Evolutionary conservation across 2,888 invertebrate species (phyloP), one percentile per base, ranked within the genome.

Genomic region (Tenthredo notha): DNA sequence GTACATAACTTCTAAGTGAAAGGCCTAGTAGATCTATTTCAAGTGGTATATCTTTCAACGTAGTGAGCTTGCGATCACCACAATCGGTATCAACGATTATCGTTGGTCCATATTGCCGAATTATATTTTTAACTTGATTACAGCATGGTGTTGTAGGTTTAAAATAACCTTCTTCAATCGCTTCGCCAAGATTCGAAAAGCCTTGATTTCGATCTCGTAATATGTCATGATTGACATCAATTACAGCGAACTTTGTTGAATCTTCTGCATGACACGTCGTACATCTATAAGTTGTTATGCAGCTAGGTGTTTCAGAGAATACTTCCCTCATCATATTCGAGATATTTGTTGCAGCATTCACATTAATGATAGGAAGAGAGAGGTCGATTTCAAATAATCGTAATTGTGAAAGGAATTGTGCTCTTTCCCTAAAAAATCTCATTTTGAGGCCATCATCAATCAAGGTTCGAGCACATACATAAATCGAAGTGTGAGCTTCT

Each of bases 261-360:
- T 74, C 47, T 33, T 67, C 67, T 33, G 33, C 12, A 43, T 47
- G 2, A 74, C 74, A 74, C 7, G 3, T 74, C 2, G 21, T 2
- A 37, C 74, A 74, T 21, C 21, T 43, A 37, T 40, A 21, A 40
- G 18, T 74, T 9, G 40, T 43, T 40, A 47, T 18, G 47, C 74
- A 74, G 4, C n/a, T 43, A 74, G 74, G 43, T 18, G 43, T 43
- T 74, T 40, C 74, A 40, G 21, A 25, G 5, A 84, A 70, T 21
- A 84, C 2, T 40, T 65, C 65, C 25, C 33, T 50, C 29, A 37
- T 37, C 21, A 84, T n/a, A 29, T 84, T 84, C n/a, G 67, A 65
- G 18, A 72, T 74, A 47, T 84, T 84, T 29, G 21, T 54, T 40
- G 43, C 72, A 29, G 84, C 84, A 84, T 84, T 54, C 29, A 84